Evolutionary conservation across 1,140 invertebrate species (phyloP), one percentile per base, ranked within the genome.

Genomic region (Brachionus plicatilis): DNA sequence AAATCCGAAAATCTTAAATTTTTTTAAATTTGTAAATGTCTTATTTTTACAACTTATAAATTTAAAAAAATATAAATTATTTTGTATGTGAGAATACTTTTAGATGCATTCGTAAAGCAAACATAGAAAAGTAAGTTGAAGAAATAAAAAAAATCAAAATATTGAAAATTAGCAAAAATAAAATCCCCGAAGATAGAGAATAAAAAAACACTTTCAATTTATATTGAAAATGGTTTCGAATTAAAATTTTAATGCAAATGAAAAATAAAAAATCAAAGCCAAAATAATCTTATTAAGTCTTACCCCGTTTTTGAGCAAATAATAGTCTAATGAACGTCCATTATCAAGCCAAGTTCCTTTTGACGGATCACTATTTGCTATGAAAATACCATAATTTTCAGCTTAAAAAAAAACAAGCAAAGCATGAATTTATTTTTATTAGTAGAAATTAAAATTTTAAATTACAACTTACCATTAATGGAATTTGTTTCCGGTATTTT

Each of bases 321-420:
- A 99, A 91, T 99, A 98, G 90, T 98, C 96, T 75, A 99, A 91
- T 86, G 94, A 95, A 78, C 96, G 91, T 1, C 94, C 95, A 9
- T 95, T 93, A 88, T 99, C 97, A 86, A 99, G 90, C 97, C 97
- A 99, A 70, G 98, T 94, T 33, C 96, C 97, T 88, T 97, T 97
- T 89, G 96, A 97, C 85, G 93, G 94, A 90, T 98, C 95, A 87
- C 98, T 96, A 87, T 98, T 96, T 24, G 95, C 93, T 84, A 99
- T 92, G 90, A 99, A 99, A 14, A 99, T 91, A 0, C 97, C 97
- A 92, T 96, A 99, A 88, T 99, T 96, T 91, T 95, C 95, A 1
- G 94, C 96, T 98, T 41, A 50, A 41, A 65, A 7, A 83, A 66
- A 29, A 37, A 37, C 47, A 68, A 79, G 27, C 33, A 33, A 72